Base-by-base conservation (phyloP, 2,888 invertebrate species). In the Metallyticus violacea region DNA sequence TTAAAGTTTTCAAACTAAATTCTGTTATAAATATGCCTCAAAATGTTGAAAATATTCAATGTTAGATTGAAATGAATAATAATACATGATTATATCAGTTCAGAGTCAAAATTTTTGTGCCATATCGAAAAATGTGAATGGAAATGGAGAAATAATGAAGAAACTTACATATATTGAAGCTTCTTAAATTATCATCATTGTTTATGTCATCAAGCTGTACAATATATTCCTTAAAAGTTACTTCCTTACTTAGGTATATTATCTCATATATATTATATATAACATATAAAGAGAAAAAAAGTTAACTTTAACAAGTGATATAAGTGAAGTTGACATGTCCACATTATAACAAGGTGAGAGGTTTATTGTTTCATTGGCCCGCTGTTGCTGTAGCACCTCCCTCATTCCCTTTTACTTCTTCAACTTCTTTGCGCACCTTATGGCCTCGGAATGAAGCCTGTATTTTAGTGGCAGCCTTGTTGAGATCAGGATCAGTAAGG, bases 361-460 rank as follows among this genome's bases (percentile, higher is more conserved):
- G 91, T 95, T 95, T 90, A 94, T 94, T 93, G 91, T 91, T 91
- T 93, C 87, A 87, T 85, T 87, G 83, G 27, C 84, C 91, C 91
- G 93, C 91, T 90, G 80, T 88, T 92, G 93, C 91, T 94, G 94
- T 88, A 94, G 94, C 89, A 94, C 94, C 2, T 94, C 30, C 62
- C 76, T 79, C 86, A 28, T 62, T 79, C 15, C 84, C 86, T 78
- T 85, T 85, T 7, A 81, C n/a, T 62, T 62, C 40, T 15, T 85
- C 85, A 88, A 93, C 93, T 85, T 96, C 96, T 92, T 96, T 97
- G 92, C 97, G 97, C 86, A 95, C 96, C 93, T 97, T 96, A 93
- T 97, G 97, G 88, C 97, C 97, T 89, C 97, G 95, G 95, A 98
- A 97, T 83, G 97, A 97, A 86, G 97, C 97, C 91, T 98, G 97